Base-by-base conservation (phyloP, 2,888 invertebrate species). In the Drosophila formosana region DNA sequence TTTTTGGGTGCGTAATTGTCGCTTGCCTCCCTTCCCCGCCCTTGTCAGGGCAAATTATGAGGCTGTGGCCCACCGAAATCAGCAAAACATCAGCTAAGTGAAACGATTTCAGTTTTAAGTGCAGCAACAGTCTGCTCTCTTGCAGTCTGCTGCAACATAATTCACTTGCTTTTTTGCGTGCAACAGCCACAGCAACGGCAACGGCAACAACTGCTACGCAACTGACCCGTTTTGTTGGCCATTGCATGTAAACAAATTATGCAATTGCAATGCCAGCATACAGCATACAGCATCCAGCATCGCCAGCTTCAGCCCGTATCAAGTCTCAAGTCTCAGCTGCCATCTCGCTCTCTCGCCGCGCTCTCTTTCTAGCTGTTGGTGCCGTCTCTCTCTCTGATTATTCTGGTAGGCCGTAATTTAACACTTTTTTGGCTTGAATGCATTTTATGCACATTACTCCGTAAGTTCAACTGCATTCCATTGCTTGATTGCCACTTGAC, bases 241-340 rank as follows among this genome's bases (percentile, higher is more conserved):
- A 50, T 72, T 81, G 80, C 80, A 82, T 86, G 80, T 84, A 81
- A 86, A 83, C 79, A 86, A 82, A 84, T 85, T 85, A 85, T 85
- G 88, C 88, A 85, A 85, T 85, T 88, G 73, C 88, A 73, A 72
- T 74, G 74, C 60, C 75, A 75, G 18, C 37, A n/a, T 4, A 9
- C 34, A 34, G 34, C 34, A 11, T 34, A 9, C 34, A 34, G 34
- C 34, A 11, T 34, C n/a, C 37, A 37, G 69, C 53, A 50, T 43
- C 61, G 18, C 18, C 47, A 45, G 43, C n/a, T n/a, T 46, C 46
- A 46, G 28, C 47, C 55, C 73, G 67, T 68, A 77, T 68, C 55
- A 79, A 73, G 81, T 72, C 67, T 68, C 55, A 78, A 73, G 81
- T 72, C 67, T 53, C 37, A 50, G 8, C 26, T 39, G 46, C 39